phyloP scores from a whole-genome alignment of 1,140 invertebrate species.

The Tetragnatha versicolor region DNA sequence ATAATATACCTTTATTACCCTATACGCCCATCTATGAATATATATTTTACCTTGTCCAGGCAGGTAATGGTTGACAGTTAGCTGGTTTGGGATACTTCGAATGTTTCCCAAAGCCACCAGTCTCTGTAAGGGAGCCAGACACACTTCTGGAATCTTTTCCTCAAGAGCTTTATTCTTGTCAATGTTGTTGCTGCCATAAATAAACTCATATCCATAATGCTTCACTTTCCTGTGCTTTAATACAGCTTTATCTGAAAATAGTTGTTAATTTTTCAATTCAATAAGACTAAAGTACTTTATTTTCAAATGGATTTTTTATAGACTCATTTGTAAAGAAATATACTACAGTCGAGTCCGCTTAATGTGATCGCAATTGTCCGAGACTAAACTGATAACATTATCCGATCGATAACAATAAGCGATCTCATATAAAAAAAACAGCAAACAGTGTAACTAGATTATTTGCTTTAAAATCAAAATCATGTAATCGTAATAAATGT shows the following conservation, averaged over 20 bases:
- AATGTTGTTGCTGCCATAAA: conserved; percentile 88
- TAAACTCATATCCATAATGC: conserved; percentile 94
- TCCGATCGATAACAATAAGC: no score
- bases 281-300: no score
- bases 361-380: no score
- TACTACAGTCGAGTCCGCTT: no score
- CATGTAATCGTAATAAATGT: no score
- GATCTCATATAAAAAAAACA: no score
- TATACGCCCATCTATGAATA: conserved; percentile 5
- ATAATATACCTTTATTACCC: not conserved
- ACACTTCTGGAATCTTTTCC: conserved; percentile 74
- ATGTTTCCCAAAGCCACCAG: conserved; percentile 61
- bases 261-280: no score
- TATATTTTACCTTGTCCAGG: conserved; percentile 82
- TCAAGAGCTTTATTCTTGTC: conserved; percentile 74
- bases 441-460: no score
- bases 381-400: no score
- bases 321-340: no score
- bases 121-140: conserved; percentile 72
- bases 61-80: conserved; percentile 90
- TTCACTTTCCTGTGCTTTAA: conserved; percentile 88
- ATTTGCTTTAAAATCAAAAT: no score
- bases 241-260: conserved; percentile 28
- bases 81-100: conserved; percentile 78
- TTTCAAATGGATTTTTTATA: no score